These are phyloP conservation scores for Danaus chrysippus DNA, from an alignment of 2,888 invertebrate genomes.

Conservation along the genomic window DNA sequence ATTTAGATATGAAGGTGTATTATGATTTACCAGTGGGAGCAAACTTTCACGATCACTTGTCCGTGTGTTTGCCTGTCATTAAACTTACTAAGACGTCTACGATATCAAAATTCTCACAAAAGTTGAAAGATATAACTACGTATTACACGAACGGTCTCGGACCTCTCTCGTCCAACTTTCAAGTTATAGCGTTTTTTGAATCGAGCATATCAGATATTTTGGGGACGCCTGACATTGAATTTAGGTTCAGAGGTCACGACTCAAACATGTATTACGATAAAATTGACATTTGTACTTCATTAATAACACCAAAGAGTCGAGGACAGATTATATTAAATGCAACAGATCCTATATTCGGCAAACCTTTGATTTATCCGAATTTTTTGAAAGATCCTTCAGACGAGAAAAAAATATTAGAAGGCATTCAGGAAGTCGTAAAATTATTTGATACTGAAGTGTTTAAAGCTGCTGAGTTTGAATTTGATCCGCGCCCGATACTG, in stretches of 20 bases:
- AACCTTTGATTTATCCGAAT: constrained; percentile 68
- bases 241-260: constrained; percentile 67
- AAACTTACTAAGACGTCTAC: constrained; percentile 60
- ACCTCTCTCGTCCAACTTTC: constrained; percentile 69
- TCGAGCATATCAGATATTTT: constrained; percentile 60
- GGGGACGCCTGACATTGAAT: constrained; percentile 66
- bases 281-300: constrained; percentile 63
- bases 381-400: constrained; percentile 61
- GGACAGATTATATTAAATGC: constrained; percentile 67
- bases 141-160: constrained; percentile 66
- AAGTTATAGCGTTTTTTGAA: constrained; percentile 66
- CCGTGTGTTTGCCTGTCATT: constrained; percentile 68
- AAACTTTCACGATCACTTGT: constrained; percentile 71
- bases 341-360: constrained; percentile 58
- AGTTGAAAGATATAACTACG: constrained; percentile 63
- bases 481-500: constrained; percentile 62
- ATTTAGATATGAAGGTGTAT: constrained; percentile 55
- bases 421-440: constrained; percentile 63
- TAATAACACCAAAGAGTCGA: constrained; percentile 68
- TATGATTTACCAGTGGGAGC: constrained; percentile 65
- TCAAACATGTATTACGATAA: constrained; percentile 72
- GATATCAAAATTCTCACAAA: constrained; percentile 56
- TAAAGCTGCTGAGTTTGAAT: constrained; percentile 58
- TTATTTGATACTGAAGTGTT: constrained; percentile 72
- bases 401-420: constrained; percentile 63